Conservation (phyloP, 23 tunicate species). For the Clavelina lepadiformis region DNA sequence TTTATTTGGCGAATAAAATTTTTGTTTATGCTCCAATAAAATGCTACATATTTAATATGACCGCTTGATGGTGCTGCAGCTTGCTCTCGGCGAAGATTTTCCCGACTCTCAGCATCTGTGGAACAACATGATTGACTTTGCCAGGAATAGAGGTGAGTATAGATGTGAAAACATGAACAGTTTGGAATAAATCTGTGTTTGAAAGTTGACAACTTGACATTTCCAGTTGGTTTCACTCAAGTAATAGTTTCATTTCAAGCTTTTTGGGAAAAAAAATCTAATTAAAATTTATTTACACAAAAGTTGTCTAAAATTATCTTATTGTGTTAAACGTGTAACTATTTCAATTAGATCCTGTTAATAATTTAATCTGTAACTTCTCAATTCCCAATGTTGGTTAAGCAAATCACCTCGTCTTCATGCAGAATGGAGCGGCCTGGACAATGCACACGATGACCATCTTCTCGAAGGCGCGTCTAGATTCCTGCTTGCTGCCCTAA, state of each 20-base stretch:
- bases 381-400: no score
- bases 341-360: no score
- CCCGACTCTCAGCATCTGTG: conserved; percentile 51
- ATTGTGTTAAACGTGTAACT: no score
- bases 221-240: no score
- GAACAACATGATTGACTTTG: conserved; percentile 76
- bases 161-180: no score
- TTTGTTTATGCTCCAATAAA: neutral
- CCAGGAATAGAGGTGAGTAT: conserved; percentile 69
- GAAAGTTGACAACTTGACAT: no score
- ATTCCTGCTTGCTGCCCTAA: conserved; percentile 58
- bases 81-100: conserved; percentile 33
- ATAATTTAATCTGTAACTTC: no score
- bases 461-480: conserved; percentile 35
- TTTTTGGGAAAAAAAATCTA: no score
- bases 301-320: no score
- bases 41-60: conserved; percentile 1
- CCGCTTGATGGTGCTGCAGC: conserved; percentile 35
- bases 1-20: neutral
- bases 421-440: conserved; percentile 67
- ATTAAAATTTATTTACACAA: no score
- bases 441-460: conserved; percentile 44
- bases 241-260: no score
- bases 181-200: no score
- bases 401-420: neutral